Percentiles rank a stretch among this genome's conserved stretches.
These are phyloP conservation scores for Parazoanthus darwini DNA, from an alignment of 92 coral and sea anemone species.

Conservation along the genomic window DNA sequence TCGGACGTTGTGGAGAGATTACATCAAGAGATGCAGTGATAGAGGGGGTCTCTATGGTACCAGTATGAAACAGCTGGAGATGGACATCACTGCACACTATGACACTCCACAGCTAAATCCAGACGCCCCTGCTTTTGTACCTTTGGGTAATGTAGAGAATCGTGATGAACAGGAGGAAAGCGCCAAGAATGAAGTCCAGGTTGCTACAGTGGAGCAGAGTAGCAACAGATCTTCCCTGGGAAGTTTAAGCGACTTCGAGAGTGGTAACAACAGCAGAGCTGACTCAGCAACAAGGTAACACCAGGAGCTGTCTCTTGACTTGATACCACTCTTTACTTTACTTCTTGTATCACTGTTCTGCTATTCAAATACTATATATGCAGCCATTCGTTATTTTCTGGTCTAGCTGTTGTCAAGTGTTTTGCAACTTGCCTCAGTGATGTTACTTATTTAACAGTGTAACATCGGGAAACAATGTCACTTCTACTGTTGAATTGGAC, in stretches of 20 bases:
- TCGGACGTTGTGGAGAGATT: conserved; percentile 75
- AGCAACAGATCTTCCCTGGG: not conserved
- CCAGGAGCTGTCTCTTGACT: not conserved
- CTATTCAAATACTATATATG: no score
- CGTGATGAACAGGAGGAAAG: not conserved
- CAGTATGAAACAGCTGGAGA: conserved; percentile 49
- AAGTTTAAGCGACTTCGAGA: not conserved
- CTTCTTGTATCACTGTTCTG: no score
- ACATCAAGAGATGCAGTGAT: conserved; percentile 65
- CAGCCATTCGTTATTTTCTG: not conserved
- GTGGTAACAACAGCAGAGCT: not conserved
- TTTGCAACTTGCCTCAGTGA: not conserved
- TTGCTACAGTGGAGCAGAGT: not conserved
- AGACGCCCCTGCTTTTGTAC: conserved; percentile 67
- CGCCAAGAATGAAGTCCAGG: not conserved
- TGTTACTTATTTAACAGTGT: not conserved
- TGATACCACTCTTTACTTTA: no score
- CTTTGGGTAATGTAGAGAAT: conserved; percentile 16
- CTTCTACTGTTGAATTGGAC: not conserved
- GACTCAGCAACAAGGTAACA: not conserved
- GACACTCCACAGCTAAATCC: conserved; percentile 65
- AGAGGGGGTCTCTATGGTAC: conserved; percentile 66
- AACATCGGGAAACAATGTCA: not conserved
- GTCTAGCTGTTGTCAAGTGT: not conserved
- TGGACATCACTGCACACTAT: conserved; percentile 47